A percentile compares a stretch with the other conserved stretches of the same genome.
These are phyloP conservation scores for Pammene aurita DNA, from an alignment of 2,888 invertebrate genomes.

Conservation along the genomic window DNA sequence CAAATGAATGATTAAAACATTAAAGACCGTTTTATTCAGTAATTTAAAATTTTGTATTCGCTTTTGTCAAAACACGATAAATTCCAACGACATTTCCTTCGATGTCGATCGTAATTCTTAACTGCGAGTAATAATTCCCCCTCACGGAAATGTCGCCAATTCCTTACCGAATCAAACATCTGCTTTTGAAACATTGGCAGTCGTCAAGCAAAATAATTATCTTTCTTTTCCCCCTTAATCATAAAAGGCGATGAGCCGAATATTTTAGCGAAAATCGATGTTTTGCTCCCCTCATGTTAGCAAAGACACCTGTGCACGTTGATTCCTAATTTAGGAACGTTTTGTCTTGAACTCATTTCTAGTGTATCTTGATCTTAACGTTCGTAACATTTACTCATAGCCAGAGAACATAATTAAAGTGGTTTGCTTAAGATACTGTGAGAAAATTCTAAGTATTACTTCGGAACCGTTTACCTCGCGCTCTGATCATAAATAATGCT, in stretches of 20 bases:
- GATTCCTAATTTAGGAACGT: neutral
- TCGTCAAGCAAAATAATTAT: constrained; percentile 69
- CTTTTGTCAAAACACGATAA: constrained; percentile 4
- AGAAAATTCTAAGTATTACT: neutral
- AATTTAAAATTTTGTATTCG: constrained; percentile 24
- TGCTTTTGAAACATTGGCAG: constrained; percentile 62
- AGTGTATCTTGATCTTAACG: neutral
- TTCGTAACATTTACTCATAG: neutral
- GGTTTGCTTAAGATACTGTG: neutral
- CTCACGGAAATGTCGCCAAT: constrained; percentile 51
- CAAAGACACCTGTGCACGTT: constrained; percentile 12
- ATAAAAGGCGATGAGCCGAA: constrained; percentile 60
- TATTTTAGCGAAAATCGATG: constrained; percentile 61
- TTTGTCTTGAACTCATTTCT: neutral
- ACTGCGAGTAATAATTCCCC: constrained; percentile 56
- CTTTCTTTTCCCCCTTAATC: constrained; percentile 56
- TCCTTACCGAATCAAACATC: constrained; percentile 62
- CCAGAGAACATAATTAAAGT: neutral
- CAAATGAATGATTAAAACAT: constrained; percentile 17
- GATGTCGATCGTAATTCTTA: constrained; percentile 53
- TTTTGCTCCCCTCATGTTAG: constrained; percentile 23
- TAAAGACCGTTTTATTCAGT: constrained; percentile 26
- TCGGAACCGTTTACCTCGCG: constrained; percentile 9
- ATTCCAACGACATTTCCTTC: constrained; percentile 41
- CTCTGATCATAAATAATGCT: constrained; percentile 33